Percentiles rank a stretch among this genome's conserved stretches.
These are phyloP conservation scores for Fissipunctia ypsillon DNA, from an alignment of 2,888 invertebrate species.

Conservation along the genomic window DNA sequence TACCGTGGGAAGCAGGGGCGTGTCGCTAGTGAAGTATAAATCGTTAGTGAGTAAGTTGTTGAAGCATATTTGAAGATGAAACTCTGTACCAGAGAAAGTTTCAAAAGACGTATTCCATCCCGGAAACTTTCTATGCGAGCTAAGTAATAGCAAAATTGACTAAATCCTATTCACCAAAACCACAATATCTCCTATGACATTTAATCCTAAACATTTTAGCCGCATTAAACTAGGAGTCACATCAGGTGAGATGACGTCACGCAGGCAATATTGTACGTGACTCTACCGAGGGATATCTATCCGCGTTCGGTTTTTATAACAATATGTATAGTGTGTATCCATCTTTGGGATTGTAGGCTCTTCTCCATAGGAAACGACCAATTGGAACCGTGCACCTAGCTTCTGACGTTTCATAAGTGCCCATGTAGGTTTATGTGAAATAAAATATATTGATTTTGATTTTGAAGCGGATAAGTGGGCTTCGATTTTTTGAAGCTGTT, in stretches of 20 bases:
- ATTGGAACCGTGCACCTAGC: too few relatives aligned
- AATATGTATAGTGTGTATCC: slow-evolving; percentile 11
- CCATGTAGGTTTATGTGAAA: too few relatives aligned
- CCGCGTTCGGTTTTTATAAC: slow-evolving; percentile 41
- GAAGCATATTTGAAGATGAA: too few relatives aligned
- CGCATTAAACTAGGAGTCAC: slow-evolving; percentile 37
- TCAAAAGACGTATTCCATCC: too few relatives aligned
- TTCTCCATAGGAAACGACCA: too few relatives aligned
- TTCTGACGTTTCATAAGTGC: too few relatives aligned
- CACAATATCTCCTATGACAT: slow-evolving; percentile 19
- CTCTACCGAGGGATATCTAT: slow-evolving; percentile 65
- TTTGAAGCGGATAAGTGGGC: neutral
- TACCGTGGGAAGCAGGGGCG: too few relatives aligned
- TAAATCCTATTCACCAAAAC: neutral
- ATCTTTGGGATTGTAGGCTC: slow-evolving; percentile 31
- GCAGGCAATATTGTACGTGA: slow-evolving; percentile 78
- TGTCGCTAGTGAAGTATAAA: too few relatives aligned
- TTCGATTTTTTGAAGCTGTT: neutral
- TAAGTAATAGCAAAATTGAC: neutral
- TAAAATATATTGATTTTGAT: too few relatives aligned
- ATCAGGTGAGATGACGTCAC: slow-evolving; percentile 66
- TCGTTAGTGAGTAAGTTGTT: too few relatives aligned
- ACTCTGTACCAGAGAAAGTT: too few relatives aligned
- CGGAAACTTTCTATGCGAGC: neutral
- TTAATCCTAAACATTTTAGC: slow-evolving; percentile 50